Percentiles rank a stretch among this genome's conserved stretches.
Conservation (phyloP, 1,140 invertebrate genomes). For the Venustaconcha ellipsiformis region DNA sequence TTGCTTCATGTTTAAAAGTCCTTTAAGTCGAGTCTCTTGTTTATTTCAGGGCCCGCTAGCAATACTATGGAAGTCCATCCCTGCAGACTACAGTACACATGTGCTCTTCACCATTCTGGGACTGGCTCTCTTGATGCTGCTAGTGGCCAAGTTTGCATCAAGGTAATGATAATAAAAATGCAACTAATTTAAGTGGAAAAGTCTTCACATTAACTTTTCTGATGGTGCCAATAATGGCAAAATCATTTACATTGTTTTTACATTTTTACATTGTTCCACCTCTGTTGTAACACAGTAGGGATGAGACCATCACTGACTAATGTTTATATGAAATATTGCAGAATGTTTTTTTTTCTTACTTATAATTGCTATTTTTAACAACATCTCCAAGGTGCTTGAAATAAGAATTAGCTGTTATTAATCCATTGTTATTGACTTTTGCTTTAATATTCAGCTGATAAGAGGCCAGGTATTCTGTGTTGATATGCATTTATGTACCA, state of each 20-base stretch:
- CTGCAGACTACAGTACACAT: constrained; percentile 63
- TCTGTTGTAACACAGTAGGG: not conserved
- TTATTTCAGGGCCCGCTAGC: constrained; percentile 65
- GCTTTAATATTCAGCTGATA: too few relatives aligned
- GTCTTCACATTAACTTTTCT: not conserved
- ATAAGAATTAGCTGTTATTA: too few relatives aligned
- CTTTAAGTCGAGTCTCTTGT: not conserved
- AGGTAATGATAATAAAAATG: constrained; percentile 39
- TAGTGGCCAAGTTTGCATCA: constrained; percentile 68
- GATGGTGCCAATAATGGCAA: not conserved
- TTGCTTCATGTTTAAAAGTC: not conserved
- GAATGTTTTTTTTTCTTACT: too few relatives aligned
- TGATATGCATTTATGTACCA: too few relatives aligned
- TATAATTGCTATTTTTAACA: too few relatives aligned
- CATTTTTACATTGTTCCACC: not conserved
- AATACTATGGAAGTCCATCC: constrained; percentile 63
- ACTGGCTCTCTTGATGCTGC: constrained; percentile 64
- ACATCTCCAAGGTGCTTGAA: too few relatives aligned
- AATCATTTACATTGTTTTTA: not conserved
- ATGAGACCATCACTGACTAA: too few relatives aligned
- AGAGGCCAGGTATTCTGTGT: too few relatives aligned
- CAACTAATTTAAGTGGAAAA: not conserved
- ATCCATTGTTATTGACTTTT: too few relatives aligned
- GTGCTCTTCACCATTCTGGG: constrained; percentile 60
- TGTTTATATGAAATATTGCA: too few relatives aligned